These are phyloP conservation scores for Lepus timidus DNA, from an alignment of 2,113 vertebrate species.

Conservation along the genomic window DNA sequence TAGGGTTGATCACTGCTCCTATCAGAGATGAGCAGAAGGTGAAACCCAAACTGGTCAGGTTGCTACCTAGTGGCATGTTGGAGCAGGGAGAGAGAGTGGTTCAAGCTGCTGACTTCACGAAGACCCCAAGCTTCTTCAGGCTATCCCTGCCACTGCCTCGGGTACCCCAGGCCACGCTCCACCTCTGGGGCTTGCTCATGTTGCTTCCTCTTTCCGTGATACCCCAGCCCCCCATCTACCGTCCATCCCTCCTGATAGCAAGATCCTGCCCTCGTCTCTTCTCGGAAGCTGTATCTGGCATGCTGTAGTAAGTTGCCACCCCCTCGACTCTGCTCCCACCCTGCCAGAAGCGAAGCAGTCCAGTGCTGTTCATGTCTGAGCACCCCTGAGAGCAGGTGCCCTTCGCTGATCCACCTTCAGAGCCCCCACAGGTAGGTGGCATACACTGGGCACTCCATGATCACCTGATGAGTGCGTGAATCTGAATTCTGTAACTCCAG, in stretches of 20 bases:
- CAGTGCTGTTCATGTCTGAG: background rate
- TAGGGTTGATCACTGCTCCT: background rate
- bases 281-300: background rate
- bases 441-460: background rate
- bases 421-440: background rate
- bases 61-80: background rate
- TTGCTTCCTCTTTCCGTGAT: background rate
- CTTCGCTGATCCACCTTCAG: background rate
- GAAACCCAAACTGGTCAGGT: background rate
- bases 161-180: fast-evolving
- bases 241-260: too few relatives aligned
- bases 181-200: background rate
- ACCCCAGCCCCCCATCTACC: too few relatives aligned
- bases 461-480: background rate
- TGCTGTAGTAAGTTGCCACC: background rate
- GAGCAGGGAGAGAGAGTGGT: background rate
- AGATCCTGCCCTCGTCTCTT: background rate
- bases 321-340: background rate
- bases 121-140: background rate
- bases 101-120: background rate
- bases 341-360: background rate
- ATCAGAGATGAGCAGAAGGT: constrained; percentile 22
- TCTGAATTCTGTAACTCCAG: background rate
- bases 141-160: background rate
- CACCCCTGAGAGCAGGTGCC: background rate